Evolutionary conservation across 2,113 vertebrate species (phyloP).

Genomic region (Pristiophorus japonicus): DNA sequence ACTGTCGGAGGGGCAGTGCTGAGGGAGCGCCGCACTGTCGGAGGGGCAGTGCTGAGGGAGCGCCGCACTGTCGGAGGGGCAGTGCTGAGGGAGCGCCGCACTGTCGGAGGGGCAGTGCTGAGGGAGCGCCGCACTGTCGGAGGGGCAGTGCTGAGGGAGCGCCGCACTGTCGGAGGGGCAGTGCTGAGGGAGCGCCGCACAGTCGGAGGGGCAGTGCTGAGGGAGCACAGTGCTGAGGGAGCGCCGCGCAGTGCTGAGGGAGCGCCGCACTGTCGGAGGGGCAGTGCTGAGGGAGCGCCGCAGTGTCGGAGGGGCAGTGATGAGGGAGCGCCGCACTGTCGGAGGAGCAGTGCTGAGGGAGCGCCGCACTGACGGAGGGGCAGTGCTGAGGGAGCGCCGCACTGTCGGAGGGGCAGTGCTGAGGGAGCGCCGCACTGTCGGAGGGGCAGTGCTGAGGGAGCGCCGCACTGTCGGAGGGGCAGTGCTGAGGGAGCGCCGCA

Average conservation of each 20-base stretch:
- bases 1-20: background rate
- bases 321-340: background rate
- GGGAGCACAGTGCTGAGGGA: background rate
- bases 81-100: background rate
- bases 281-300: background rate
- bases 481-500: background rate
- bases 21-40: background rate
- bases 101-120: background rate
- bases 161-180: background rate
- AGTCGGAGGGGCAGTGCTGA: background rate
- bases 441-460: background rate
- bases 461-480: background rate
- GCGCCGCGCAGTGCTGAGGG: background rate
- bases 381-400: background rate
- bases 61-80: background rate
- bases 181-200: background rate
- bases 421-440: background rate
- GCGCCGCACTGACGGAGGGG: background rate
- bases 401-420: background rate
- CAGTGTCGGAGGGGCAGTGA: background rate
- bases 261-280: background rate
- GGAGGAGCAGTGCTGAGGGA: background rate
- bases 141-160: background rate
- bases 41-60: background rate
- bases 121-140: background rate